These are phyloP conservation scores for Pavo muticus DNA, from an alignment of 2,113 vertebrate genomes.

Conservation along the genomic window DNA sequence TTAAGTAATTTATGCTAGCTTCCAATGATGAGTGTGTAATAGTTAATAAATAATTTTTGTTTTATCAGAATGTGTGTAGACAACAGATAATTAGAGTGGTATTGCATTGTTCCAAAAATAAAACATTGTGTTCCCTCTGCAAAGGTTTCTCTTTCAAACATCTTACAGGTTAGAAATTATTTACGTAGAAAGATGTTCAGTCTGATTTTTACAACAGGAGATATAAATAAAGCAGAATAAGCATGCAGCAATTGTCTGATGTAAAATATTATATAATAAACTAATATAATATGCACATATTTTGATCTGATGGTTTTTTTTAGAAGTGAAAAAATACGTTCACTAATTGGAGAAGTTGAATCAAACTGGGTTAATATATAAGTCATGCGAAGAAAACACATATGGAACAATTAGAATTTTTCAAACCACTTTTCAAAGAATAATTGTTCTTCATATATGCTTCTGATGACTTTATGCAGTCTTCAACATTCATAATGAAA, in stretches of 20 bases:
- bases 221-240: neutral
- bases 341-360: neutral
- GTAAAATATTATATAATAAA: neutral
- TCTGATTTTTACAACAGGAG: neutral
- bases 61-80: neutral
- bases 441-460: neutral
- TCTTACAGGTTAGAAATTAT: neutral
- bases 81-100: neutral
- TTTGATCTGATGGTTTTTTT: neutral
- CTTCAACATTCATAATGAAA: neutral
- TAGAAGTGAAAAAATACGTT: neutral
- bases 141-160: neutral
- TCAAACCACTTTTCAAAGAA: neutral
- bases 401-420: neutral
- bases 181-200: neutral
- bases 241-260: neutral
- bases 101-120: neutral
- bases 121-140: neutral
- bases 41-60: neutral
- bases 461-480: neutral
- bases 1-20: neutral
- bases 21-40: rapidly evolving
- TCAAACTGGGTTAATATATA: neutral
- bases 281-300: neutral
- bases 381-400: neutral